phyloP scores from a whole-genome alignment of 2,888 invertebrate genomes.

The Idaea dimidiata region DNA sequence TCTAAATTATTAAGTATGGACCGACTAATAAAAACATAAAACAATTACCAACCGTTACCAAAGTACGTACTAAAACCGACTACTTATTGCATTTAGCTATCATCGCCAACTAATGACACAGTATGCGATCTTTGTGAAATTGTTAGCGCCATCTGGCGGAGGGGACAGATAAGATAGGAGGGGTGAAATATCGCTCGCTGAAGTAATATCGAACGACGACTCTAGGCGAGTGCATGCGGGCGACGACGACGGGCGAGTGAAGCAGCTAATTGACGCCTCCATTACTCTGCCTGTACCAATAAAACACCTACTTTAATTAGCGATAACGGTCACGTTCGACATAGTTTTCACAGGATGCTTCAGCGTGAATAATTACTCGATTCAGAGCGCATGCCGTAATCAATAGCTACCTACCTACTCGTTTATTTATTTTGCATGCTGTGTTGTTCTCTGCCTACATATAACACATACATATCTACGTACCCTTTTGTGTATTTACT shows the following conservation, averaged over 20 bases:
- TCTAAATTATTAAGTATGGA: no score
- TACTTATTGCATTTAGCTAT: not conserved
- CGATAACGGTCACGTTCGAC: not conserved
- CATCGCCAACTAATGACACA: not conserved
- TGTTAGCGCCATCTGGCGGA: constrained; percentile 3
- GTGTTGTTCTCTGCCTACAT: not conserved
- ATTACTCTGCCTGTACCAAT: not conserved
- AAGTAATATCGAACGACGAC: not conserved
- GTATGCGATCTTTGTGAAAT: not conserved
- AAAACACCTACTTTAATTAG: not conserved
- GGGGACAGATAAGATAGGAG: constrained; percentile 33
- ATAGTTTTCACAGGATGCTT: not conserved
- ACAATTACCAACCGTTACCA: no score
- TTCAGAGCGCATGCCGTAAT: not conserved
- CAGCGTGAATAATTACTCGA: not conserved
- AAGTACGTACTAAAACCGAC: not conserved
- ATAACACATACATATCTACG: no score
- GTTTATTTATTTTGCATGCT: not conserved
- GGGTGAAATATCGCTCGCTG: constrained; percentile 30
- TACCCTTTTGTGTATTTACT: not conserved
- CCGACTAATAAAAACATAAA: no score
- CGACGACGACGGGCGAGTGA: not conserved
- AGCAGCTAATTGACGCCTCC: not conserved
- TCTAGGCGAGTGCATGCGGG: not conserved
- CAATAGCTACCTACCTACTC: not conserved